Percentiles rank a stretch among this genome's conserved stretches.
Evolutionary conservation across 2,797 vertebrate genomes (phyloP).

Genomic region (Tapirus indicus): DNA sequence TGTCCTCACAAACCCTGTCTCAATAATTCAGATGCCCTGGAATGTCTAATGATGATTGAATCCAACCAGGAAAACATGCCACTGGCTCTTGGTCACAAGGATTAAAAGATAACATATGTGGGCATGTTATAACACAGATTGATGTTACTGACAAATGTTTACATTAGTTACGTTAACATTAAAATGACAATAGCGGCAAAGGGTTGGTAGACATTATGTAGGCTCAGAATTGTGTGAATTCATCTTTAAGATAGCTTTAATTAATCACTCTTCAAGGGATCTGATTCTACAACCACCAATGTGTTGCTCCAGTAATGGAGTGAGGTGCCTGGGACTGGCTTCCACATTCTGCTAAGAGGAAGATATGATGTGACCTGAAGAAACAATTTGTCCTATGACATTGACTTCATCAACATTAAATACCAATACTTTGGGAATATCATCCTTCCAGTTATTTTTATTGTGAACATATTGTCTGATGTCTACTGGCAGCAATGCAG

Average conservation of each 20-base stretch:
- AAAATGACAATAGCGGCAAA: background rate
- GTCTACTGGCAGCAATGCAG: background rate
- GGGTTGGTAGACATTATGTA: background rate
- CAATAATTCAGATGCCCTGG: background rate
- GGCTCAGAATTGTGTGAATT: background rate
- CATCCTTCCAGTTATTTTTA: background rate
- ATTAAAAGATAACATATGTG: background rate
- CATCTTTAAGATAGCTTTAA: slow-evolving; percentile 22
- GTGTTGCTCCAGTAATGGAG: background rate
- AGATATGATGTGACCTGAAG: background rate
- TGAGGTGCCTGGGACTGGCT: background rate
- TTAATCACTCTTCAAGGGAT: background rate
- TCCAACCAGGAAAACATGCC: slow-evolving; percentile 32
- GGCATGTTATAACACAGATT: background rate
- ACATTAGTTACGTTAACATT: background rate
- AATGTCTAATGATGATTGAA: background rate
- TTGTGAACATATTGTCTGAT: slow-evolving; percentile 36
- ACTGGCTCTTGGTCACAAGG: background rate
- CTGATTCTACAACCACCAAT: background rate
- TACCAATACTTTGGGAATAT: background rate
- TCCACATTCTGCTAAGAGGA: slow-evolving; percentile 38
- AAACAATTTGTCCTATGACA: background rate
- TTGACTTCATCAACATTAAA: slow-evolving; percentile 33
- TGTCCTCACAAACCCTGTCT: background rate
- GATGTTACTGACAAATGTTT: background rate